Percentiles rank a stretch among this genome's conserved stretches.
phyloP scores from a whole-genome alignment of 2,113 vertebrate genomes.

The Scolopax mira region DNA sequence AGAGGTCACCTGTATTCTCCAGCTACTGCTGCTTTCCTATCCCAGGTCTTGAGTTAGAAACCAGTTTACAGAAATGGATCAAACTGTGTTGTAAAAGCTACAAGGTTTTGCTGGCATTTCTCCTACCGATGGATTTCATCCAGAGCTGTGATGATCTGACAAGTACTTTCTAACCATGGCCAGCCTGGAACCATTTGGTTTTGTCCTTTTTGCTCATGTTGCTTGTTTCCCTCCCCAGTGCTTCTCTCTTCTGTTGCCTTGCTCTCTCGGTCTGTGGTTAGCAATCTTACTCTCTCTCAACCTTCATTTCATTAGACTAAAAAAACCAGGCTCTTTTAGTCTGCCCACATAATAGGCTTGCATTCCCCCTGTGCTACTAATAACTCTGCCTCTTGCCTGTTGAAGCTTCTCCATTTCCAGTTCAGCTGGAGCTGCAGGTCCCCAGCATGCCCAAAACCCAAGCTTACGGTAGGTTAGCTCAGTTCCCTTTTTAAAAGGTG shows the following conservation, averaged over 20 bases:
- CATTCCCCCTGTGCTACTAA: background rate
- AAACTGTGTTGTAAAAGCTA: rapidly evolving
- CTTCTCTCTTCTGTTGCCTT: background rate
- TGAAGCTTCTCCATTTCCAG: background rate
- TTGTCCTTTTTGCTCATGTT: background rate
- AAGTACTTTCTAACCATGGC: background rate
- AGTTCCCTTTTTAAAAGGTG: background rate
- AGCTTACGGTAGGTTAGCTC: background rate
- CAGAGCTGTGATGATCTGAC: background rate
- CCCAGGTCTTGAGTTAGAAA: background rate
- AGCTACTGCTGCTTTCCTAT: background rate
- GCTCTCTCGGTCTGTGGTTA: background rate
- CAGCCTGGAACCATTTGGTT: background rate
- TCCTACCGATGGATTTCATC: background rate
- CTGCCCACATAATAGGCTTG: background rate
- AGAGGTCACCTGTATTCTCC: background rate
- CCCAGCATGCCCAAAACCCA: background rate
- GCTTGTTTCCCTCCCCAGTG: background rate
- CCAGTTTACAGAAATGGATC: background rate
- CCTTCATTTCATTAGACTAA: background rate
- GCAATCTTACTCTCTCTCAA: background rate
- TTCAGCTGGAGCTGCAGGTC: background rate
- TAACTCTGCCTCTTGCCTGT: background rate
- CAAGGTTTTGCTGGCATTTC: background rate
- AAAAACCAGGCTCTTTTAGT: background rate